Percentiles rank a stretch among this genome's conserved stretches.
phyloP scores from a whole-genome alignment of 2,113 vertebrate genomes.

The Ceyx melanurus region DNA sequence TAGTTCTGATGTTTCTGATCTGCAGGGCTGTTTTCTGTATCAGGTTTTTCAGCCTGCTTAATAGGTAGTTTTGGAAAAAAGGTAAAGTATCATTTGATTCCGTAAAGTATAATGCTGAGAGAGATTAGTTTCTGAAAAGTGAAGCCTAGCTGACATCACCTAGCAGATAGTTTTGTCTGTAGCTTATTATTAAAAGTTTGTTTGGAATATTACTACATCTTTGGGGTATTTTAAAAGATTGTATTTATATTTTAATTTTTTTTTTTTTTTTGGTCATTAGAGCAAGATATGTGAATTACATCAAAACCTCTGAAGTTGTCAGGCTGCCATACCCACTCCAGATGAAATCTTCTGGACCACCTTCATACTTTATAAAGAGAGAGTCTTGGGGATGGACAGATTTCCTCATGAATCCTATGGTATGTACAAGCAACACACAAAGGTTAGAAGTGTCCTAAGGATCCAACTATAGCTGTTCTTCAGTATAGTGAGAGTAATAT shows the following conservation, averaged over 20 bases:
- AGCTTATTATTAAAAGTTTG: background rate
- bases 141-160: background rate
- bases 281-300: slow-evolving; percentile 94
- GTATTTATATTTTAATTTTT: background rate
- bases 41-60: background rate
- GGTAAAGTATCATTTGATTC: background rate
- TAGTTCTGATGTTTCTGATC: background rate
- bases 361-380: slow-evolving; percentile 95
- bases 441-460: background rate
- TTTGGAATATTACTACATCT: background rate
- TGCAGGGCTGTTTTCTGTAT: background rate
- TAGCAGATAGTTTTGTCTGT: background rate
- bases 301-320: slow-evolving; percentile 96
- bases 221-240: background rate
- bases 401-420: slow-evolving; percentile 99
- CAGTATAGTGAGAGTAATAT: background rate
- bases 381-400: slow-evolving; percentile 99
- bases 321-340: slow-evolving; percentile 94
- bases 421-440: slow-evolving; percentile 60
- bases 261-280: slow-evolving; percentile 66
- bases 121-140: background rate
- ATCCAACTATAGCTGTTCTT: background rate
- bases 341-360: slow-evolving; percentile 88
- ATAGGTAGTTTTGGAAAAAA: background rate
- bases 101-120: background rate